phyloP scores from a whole-genome alignment of 2,888 invertebrate species.

The Andrena chrysosceles region DNA sequence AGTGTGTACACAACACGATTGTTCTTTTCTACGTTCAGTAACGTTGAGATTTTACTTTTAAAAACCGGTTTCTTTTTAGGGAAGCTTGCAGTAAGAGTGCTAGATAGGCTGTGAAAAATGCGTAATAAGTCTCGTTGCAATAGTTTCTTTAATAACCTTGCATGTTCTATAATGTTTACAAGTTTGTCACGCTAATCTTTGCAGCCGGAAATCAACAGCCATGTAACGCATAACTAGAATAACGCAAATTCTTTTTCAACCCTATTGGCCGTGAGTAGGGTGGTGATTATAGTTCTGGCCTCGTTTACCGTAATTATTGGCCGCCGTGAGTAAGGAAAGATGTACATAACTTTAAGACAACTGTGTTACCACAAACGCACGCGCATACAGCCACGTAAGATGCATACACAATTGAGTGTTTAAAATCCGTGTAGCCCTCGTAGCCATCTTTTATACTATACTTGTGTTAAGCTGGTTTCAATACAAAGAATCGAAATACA shows the following conservation, averaged over 20 bases:
- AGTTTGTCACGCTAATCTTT: slow-evolving; percentile 15
- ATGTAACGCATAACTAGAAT: neutral
- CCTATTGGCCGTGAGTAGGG: neutral
- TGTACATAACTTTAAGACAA: slow-evolving; percentile 32
- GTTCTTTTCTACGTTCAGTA: slow-evolving; percentile 6
- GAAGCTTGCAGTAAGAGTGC: slow-evolving; percentile 29
- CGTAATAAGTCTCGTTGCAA: slow-evolving; percentile 26
- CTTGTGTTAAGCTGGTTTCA: neutral
- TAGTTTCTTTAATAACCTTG: slow-evolving; percentile 18
- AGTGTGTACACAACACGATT: neutral
- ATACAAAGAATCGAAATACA: neutral
- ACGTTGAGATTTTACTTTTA: neutral
- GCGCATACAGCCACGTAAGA: slow-evolving; percentile 1
- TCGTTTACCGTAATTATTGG: no score
- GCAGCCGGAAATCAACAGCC: neutral
- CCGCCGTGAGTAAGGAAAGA: slow-evolving; percentile 11
- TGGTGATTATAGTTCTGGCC: no score
- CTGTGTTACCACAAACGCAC: slow-evolving; percentile 12
- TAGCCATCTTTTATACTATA: slow-evolving; percentile 10
- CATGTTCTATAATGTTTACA: slow-evolving; percentile 27
- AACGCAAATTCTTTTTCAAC: slow-evolving; percentile 5
- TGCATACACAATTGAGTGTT: neutral
- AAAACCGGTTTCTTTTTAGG: slow-evolving; percentile 4
- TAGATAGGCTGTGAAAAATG: slow-evolving; percentile 50
- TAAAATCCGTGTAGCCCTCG: neutral